Evolutionary conservation across 2,797 vertebrate genomes (phyloP), one percentile per base, ranked within the genome.

Genomic region (Alosa sapidissima): DNA sequence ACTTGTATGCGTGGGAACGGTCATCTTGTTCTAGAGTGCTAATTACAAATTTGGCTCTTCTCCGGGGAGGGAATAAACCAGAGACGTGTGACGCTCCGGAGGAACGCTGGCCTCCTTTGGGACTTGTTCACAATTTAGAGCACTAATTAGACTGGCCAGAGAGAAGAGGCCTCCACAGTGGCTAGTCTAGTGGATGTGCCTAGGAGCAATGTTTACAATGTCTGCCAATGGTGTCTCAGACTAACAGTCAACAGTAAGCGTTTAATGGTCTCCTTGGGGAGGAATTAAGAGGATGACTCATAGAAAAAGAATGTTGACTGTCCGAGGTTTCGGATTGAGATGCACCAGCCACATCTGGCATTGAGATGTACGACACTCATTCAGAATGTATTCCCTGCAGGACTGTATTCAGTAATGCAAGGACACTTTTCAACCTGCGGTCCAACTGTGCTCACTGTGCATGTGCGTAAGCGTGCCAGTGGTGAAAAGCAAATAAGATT

Each of bases 31-130:
- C 33, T 72, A 13, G 28, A 72, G 28, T 36, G 33, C 65, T 72
- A 72, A 72, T 72, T 16, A 72, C 65, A 72, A 33, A 72, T 72
- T 72, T 72, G 65, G 65, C 62, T 36, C 28, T 11, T 33, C 62
- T 68, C 62, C 10, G 28, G 33, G 65, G 65, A 72, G 28, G 33
- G 65, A 36, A 16, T 41, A 14, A 72, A 16, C 4, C 65, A 5
- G 33, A 0, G 65, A 14, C 10, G 65, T 41, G 65, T 36, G 33
- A 36, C 33, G 33, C 65, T 36, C 62, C 28, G 10, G 62, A 68
- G 62, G 65, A 72, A 41, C 33, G 14, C 65, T 72, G 65, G 11
- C 65, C 65, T 5, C 28, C 65, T 72, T 72, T 72, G 65, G 65
- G 65, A 72, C 65, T 72, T 33, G 9, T 16, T 36, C 11, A 16